Percentiles rank a stretch among this genome's conserved stretches.
These are phyloP conservation scores for Cantharis rufa DNA, from an alignment of 2,888 invertebrate species.

Conservation along the genomic window DNA sequence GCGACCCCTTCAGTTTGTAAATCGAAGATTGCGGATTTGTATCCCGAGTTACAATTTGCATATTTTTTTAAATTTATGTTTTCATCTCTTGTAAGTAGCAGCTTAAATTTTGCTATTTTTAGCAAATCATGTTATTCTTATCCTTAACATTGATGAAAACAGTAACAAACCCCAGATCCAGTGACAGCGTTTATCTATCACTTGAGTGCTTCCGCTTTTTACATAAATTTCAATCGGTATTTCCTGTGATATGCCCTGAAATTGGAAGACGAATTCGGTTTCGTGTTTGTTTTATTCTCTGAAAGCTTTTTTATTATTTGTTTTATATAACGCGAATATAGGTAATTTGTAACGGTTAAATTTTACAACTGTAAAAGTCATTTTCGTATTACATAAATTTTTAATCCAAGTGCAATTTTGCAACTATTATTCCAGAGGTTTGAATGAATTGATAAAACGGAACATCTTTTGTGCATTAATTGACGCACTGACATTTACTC, in stretches of 20 bases:
- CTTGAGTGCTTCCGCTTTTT: conserved; percentile 23
- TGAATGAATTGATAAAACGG: neutral
- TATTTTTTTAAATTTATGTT: neutral
- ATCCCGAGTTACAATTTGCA: neutral
- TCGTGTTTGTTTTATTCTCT: conserved; percentile 15
- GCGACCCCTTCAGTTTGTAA: neutral
- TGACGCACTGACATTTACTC: neutral
- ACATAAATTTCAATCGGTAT: conserved; percentile 18
- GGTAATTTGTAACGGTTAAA: neutral
- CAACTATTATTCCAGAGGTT: neutral
- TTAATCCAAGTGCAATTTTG: neutral
- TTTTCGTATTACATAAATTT: neutral
- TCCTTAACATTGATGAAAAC: conserved; percentile 10
- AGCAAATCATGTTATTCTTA: neutral
- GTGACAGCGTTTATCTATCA: conserved; percentile 24
- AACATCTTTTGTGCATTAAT: neutral
- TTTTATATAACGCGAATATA: neutral
- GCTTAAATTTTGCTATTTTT: neutral
- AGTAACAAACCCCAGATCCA: conserved; percentile 22
- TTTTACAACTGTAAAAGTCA: neutral
- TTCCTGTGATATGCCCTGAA: conserved; percentile 17
- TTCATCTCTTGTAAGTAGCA: neutral
- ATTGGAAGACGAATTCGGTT: conserved; percentile 13
- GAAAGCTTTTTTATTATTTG: neutral
- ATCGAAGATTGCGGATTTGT: neutral